Conservation (phyloP, 2,888 invertebrate species). For the Drosophila koepferae region DNA sequence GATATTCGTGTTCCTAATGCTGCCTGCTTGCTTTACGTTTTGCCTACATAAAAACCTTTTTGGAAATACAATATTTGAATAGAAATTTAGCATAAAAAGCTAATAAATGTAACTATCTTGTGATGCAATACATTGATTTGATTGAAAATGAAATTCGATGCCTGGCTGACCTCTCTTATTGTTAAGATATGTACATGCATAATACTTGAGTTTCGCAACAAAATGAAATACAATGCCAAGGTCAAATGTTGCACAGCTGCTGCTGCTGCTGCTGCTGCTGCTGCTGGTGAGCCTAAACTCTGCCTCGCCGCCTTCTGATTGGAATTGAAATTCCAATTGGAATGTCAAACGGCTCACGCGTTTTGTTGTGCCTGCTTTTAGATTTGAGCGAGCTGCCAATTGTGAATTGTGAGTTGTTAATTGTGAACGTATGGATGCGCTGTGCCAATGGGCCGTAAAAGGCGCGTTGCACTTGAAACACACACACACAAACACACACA, state of each 20-base stretch:
- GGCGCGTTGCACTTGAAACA: constrained; percentile 73
- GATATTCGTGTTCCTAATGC: no score
- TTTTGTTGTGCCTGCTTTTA: constrained; percentile 35
- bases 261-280: constrained; percentile 40
- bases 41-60: not conserved
- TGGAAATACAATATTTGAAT: no score
- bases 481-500: constrained; percentile 24
- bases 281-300: constrained; percentile 15
- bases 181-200: constrained; percentile 45
- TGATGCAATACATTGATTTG: not conserved
- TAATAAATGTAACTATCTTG: not conserved
- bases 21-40: not conserved
- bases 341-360: constrained; percentile 76
- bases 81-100: no score
- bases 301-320: constrained; percentile 2
- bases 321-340: constrained; percentile 48
- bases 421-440: constrained; percentile 48
- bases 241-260: constrained; percentile 66
- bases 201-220: constrained; percentile 47
- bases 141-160: not conserved
- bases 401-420: constrained; percentile 4
- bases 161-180: constrained; percentile 21
- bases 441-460: constrained; percentile 51
- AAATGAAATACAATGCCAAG: constrained; percentile 77
- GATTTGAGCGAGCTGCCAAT: constrained; percentile 26